phyloP scores from a whole-genome alignment of 2,888 invertebrate genomes.

The Trissolcus japonicus region DNA sequence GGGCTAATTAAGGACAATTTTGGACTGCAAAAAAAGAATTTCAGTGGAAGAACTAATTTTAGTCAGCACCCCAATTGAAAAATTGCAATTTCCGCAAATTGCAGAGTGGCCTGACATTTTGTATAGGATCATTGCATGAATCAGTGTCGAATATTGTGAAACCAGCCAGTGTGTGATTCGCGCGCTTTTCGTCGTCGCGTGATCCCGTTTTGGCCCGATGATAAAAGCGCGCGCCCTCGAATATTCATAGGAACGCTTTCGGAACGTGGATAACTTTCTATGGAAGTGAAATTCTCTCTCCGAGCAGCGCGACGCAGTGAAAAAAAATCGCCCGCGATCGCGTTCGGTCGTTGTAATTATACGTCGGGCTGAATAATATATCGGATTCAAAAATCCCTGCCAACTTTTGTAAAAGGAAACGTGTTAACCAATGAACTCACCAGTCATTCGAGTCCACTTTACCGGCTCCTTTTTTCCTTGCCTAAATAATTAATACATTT shows the following conservation, averaged over 20 bases:
- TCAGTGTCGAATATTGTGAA: conserved; percentile 11
- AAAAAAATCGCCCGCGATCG: conserved; percentile 23
- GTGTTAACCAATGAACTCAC: conserved; percentile 5
- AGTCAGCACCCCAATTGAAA: too few relatives aligned
- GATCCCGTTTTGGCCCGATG: conserved; percentile 9
- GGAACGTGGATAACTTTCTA: conserved; percentile 41
- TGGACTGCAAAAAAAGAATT: too few relatives aligned
- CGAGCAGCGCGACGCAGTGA: background rate
- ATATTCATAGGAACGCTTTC: conserved; percentile 50
- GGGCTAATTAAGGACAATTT: too few relatives aligned
- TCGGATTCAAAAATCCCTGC: conserved; percentile 14
- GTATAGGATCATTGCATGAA: too few relatives aligned
- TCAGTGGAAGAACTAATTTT: too few relatives aligned
- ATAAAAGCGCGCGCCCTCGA: conserved; percentile 27
- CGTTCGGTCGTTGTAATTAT: conserved; percentile 33
- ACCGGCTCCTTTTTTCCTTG: conserved; percentile 5
- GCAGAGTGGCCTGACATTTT: too few relatives aligned
- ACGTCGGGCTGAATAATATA: conserved; percentile 23
- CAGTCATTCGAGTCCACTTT: conserved; percentile 22
- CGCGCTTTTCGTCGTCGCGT: conserved; percentile 22
- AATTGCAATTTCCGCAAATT: too few relatives aligned
- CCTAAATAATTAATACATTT: background rate
- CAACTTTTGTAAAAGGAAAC: conserved; percentile 15
- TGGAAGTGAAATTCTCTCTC: conserved; percentile 46
- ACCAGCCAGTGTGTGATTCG: background rate